A percentile compares a stretch with the other conserved stretches of the same genome.
Evolutionary conservation across 35 echinoderm and acorn worm genomes (phyloP).

Genomic region (Antedon bifida): DNA sequence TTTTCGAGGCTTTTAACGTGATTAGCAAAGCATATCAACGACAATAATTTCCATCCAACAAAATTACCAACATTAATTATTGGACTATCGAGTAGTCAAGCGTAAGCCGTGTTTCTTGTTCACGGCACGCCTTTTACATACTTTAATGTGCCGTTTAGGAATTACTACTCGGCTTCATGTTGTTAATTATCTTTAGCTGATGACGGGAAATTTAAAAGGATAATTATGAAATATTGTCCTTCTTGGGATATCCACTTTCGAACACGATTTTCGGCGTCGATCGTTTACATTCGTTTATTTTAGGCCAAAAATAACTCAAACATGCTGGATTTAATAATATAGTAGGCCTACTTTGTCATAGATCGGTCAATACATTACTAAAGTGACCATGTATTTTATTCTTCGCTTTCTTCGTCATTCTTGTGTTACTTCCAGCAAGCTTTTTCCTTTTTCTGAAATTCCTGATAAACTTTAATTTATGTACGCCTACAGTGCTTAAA

Average conservation of each 20-base stretch:
- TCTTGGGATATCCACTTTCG: background rate
- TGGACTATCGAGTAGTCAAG: background rate
- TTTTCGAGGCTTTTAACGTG: background rate
- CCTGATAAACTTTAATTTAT: no score
- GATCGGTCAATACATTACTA: no score
- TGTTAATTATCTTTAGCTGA: background rate
- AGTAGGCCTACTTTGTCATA: no score
- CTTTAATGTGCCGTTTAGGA: background rate
- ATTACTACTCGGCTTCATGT: background rate
- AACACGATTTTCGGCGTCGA: background rate
- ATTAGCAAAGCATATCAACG: background rate
- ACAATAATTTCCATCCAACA: background rate
- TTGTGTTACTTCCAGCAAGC: no score
- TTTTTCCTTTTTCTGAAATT: no score
- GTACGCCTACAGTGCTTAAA: no score
- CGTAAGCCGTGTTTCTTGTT: background rate
- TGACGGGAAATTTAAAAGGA: background rate
- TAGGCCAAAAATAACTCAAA: no score
- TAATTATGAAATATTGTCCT: background rate
- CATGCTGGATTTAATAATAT: no score
- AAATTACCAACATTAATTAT: slow-evolving; percentile 1
- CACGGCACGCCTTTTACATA: background rate
- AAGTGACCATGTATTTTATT: no score
- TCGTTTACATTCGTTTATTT: background rate
- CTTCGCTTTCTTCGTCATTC: no score